Evolutionary conservation across 2,113 vertebrate genomes (phyloP), one percentile per base, ranked within the genome.

Genomic region (Acrocephalus arundinaceus): DNA sequence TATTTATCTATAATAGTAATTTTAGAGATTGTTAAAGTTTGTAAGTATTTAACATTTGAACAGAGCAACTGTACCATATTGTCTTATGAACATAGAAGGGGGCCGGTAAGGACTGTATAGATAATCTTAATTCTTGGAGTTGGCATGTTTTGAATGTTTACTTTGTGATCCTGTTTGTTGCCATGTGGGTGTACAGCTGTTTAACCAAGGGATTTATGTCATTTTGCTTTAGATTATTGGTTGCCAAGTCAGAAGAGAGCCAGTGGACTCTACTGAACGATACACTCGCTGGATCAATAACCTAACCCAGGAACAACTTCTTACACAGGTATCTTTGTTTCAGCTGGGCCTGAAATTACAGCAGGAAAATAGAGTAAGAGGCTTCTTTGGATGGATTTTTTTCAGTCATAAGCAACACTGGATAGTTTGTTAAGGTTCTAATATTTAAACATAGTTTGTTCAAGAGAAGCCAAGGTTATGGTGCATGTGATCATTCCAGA

Each of bases 211-310:
- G 35, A 73, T 90, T 85, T 55, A 1, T 94, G 58, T 85, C 21
- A 6, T 92, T 95, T 61, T 92, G 45, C 68, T 96, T 57, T 68
- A 99, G 99, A 98, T 99, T 75, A 95, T 99, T 86, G 99, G 99
- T 49, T 99, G 99, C 94, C 98, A 96, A 81, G 98, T 99, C 79
- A 97, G 85, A 55, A 98, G 99, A 61, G 97, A 98, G 57, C 99
- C 99, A 3, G 96, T 96, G 10, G 97, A 97, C 45, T 99, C 99
- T 11, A 99, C 99, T 0, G 98, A 98, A n/a, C 98, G 99, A 2
- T 99, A 99, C 85, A 99, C 99, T 5, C 98, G 98, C 77, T 99
- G 99, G 99, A 98, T 99, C 97, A 99, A 99, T 96, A 97, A 93
- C 41, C 94, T 99, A 43, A 97, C 90, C 16, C 95, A 98, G 13